Evolutionary conservation across 2,113 vertebrate genomes (phyloP).

Genomic region (Coreoperca whiteheadi): DNA sequence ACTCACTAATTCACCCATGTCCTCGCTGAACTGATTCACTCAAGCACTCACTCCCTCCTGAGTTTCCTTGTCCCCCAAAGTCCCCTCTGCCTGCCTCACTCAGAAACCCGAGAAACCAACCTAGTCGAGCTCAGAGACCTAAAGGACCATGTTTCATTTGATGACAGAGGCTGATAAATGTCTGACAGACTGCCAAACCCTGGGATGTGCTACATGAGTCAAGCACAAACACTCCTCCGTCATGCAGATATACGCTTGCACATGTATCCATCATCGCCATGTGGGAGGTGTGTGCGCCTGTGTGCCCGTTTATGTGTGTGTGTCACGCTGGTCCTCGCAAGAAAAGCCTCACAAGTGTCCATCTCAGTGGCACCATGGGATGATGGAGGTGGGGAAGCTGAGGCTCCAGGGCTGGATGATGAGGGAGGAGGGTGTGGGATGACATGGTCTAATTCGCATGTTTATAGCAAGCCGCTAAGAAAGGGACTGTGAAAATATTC

Average conservation of each 20-base stretch:
- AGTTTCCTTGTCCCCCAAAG: neutral
- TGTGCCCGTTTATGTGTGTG: neutral
- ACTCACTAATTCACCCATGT: neutral
- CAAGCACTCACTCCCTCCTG: neutral
- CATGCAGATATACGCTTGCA: slow-evolving; percentile 48
- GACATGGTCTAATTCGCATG: slow-evolving; percentile 18
- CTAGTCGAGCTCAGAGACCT: slow-evolving; percentile 33
- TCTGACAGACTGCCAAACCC: slow-evolving; percentile 65
- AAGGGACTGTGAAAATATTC: slow-evolving; percentile 25
- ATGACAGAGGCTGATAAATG: slow-evolving; percentile 69
- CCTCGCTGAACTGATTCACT: neutral
- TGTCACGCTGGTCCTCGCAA: slow-evolving; percentile 2
- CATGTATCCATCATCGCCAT: slow-evolving; percentile 55
- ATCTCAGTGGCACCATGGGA: slow-evolving; percentile 58
- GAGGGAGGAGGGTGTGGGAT: slow-evolving; percentile 51
- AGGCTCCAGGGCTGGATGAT: slow-evolving; percentile 25
- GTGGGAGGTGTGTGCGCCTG: slow-evolving; percentile 60
- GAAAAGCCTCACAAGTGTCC: slow-evolving; percentile 37
- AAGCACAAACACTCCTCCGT: slow-evolving; percentile 70
- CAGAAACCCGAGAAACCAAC: slow-evolving; percentile 36
- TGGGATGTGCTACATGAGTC: slow-evolving; percentile 65
- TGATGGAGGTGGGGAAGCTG: slow-evolving; percentile 28
- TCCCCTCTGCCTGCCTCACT: slow-evolving; percentile 32
- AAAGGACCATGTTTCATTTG: slow-evolving; percentile 51
- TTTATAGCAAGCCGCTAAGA: slow-evolving; percentile 47